Evolutionary conservation across 2,888 invertebrate species (phyloP).

Genomic region (Drosophila melanocephala): DNA sequence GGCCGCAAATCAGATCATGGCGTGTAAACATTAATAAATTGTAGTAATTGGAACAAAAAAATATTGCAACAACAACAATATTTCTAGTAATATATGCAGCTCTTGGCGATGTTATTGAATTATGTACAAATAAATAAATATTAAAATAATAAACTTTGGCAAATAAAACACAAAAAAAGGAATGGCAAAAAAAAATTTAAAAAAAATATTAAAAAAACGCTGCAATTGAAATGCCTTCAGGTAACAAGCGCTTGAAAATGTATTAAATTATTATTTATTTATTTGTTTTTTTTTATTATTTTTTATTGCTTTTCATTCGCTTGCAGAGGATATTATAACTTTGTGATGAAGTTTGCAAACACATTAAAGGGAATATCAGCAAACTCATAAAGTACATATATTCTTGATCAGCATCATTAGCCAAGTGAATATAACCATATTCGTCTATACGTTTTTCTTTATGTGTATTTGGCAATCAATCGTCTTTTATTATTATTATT

Average conservation of each 20-base stretch:
- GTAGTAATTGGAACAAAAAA: constrained; percentile 3
- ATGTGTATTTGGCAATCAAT: neutral
- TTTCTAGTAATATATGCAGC: constrained; percentile 10
- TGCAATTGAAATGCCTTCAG: constrained; percentile 50
- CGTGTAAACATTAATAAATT: constrained; percentile 30
- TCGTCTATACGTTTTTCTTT: neutral
- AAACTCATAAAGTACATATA: neutral
- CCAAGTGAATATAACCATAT: neutral
- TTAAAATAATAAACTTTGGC: constrained; percentile 39
- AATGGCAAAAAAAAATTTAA: neutral
- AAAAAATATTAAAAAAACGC: constrained; percentile 14
- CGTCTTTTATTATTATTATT: neutral
- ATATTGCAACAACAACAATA: constrained; percentile 4
- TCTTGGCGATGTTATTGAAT: constrained; percentile 45
- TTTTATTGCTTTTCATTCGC: neutral
- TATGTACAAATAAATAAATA: constrained; percentile 47
- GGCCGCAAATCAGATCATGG: constrained; percentile 31
- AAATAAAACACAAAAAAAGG: neutral
- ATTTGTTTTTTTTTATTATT: neutral
- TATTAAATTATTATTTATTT: constrained; percentile 62
- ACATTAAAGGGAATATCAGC: neutral
- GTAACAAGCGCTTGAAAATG: constrained; percentile 39
- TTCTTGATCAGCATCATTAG: neutral
- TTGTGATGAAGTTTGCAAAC: neutral
- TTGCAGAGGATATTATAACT: neutral